A percentile compares a stretch with the other conserved stretches of the same genome.
phyloP scores from a whole-genome alignment of 2,888 invertebrate genomes.

The Parnassius smintheus region DNA sequence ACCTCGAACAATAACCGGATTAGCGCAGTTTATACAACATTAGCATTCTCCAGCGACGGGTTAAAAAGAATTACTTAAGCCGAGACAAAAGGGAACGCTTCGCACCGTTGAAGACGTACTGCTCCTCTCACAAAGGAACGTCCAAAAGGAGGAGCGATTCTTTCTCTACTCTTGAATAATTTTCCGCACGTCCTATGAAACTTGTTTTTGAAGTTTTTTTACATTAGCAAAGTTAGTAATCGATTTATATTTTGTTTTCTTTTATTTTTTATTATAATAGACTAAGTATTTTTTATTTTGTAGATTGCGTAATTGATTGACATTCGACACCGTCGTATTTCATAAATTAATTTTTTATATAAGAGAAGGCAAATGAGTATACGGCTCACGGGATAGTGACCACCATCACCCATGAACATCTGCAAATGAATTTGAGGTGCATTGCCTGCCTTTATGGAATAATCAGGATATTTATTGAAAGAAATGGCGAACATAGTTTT shows the following conservation, averaged over 20 bases:
- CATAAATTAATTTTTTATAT: too few relatives aligned
- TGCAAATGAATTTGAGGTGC: too few relatives aligned
- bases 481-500: too few relatives aligned
- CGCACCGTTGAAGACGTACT: conserved; percentile 11
- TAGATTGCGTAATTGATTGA: too few relatives aligned
- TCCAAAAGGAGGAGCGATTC: conserved; percentile 6
- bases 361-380: too few relatives aligned
- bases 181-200: conserved; percentile 10
- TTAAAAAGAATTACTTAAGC: conserved; percentile 35
- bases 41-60: conserved; percentile 43
- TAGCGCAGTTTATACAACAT: conserved; percentile 48
- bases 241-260: neutral
- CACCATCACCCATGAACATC: too few relatives aligned
- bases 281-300: too few relatives aligned
- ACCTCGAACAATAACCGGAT: conserved; percentile 61
- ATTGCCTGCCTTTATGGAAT: too few relatives aligned
- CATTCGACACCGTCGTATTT: too few relatives aligned
- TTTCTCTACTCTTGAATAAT: conserved; percentile 15
- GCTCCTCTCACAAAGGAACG: conserved; percentile 32
- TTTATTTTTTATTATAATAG: neutral
- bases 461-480: too few relatives aligned
- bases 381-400: too few relatives aligned
- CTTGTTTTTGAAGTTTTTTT: conserved; percentile 32
- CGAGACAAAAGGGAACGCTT: neutral
- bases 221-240: neutral